Evolutionary conservation across 1,140 invertebrate genomes (phyloP), one percentile per base, ranked within the genome.

Genomic region (Aphaenogaster floridana): DNA sequence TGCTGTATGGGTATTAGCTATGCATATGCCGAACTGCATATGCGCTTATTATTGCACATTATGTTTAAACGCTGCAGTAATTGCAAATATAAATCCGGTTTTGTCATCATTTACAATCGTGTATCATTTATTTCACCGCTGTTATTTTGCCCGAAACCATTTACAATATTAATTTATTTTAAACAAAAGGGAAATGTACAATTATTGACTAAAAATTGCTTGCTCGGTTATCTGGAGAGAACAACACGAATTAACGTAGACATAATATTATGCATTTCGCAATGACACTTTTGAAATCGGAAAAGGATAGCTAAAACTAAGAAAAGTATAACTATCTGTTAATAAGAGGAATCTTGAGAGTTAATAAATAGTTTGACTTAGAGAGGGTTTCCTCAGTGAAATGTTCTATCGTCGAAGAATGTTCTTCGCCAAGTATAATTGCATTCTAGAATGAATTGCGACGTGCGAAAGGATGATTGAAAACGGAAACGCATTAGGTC

Each of bases 121-220:
- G 28, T 28, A 6, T 59, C 15, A 77, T 48, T 78, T 61, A 63
- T 78, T 45, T 39, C 8, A 78, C 34, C 17, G 21, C 39, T 59
- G 21, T 61, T 39, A 36, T 77, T 59, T 61, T 50, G 52, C 34
- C 36, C 5, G n/a, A 5, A 63, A 28, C 4, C 0, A 13, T 17
- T 7, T 5, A 17, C 7, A 45, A 48, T 77, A 61, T 77, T 59
- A 77, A 21, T 21, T 78, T 11, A 34, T 63, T 59, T 9, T 36
- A 7, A 77, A 15, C 17, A 36, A 59, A 48, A 21, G 2, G 1
- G 54, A 45, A 17, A 54, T 34, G 45, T 61, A n/a, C 36, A 77
- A 54, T 42, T 39, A 57, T 57, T 21, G 11, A 0, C 9, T 13
- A 34, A 13, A 42, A 68, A 45, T 21, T 42, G 17, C 17, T 64